These are phyloP conservation scores for Lucilia cuprina DNA, from an alignment of 1,140 invertebrate species.

Conservation along the genomic window DNA sequence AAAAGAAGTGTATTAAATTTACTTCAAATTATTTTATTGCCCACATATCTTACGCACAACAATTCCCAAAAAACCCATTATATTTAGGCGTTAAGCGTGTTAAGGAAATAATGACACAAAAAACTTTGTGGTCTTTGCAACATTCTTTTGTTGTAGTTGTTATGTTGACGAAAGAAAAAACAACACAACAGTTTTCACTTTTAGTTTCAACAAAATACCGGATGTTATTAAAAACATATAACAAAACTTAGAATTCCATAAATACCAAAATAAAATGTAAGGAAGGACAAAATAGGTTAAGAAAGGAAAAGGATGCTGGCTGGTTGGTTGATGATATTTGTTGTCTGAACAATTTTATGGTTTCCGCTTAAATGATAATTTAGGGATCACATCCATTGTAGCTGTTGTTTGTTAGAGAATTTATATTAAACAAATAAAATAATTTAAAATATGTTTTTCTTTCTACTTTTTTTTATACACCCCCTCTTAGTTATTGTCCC, in stretches of 20 bases:
- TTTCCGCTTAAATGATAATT: constrained; percentile 33
- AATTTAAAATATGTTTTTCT: neutral
- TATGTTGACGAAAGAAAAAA: neutral
- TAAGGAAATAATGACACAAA: neutral
- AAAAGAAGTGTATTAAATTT: constrained; percentile 16
- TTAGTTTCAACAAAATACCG: constrained; percentile 14
- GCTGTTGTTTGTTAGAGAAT: constrained; percentile 20
- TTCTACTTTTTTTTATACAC: neutral
- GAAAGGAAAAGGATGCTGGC: neutral
- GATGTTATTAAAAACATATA: constrained; percentile 35
- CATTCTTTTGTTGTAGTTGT: neutral
- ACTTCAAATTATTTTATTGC: constrained; percentile 33
- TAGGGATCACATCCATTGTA: constrained; percentile 8
- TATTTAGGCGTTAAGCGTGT: constrained; percentile 32
- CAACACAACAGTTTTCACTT: constrained; percentile 27
- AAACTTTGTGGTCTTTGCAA: neutral
- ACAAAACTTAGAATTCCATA: constrained; percentile 30
- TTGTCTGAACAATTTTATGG: constrained; percentile 22
- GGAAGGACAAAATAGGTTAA: no score
- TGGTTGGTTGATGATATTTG: neutral
- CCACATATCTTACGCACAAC: constrained; percentile 22
- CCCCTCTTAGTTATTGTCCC: neutral
- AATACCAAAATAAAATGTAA: constrained; percentile 6
- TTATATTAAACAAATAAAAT: neutral
- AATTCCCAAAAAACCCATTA: constrained; percentile 32